Conservation (phyloP, 2,888 invertebrate species). For the Pristionchus entomophagus region DNA sequence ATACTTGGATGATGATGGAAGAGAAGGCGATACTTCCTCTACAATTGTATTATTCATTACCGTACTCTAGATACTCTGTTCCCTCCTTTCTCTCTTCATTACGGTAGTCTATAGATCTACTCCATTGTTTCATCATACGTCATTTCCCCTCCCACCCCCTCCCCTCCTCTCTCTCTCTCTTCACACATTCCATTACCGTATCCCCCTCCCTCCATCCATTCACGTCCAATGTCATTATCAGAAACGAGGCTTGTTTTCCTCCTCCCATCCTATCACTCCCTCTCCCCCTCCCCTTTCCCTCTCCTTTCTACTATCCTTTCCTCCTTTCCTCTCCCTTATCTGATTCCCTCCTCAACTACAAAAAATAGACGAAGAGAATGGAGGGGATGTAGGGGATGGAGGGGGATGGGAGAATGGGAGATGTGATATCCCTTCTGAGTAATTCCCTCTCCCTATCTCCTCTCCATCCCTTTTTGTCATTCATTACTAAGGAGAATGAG, state of each 20-base stretch:
- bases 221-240: conserved; percentile 15
- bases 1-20: conserved; percentile 68
- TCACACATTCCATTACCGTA: conserved; percentile 35
- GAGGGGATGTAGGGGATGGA: background rate
- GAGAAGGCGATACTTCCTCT: conserved; percentile 65
- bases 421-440: conserved; percentile 34
- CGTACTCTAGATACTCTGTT: background rate
- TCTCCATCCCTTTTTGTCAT: background rate
- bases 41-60: conserved; percentile 45
- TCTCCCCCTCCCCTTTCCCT: background rate
- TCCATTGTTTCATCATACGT: background rate
- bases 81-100: background rate
- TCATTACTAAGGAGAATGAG: conserved; percentile 4
- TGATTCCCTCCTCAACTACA: conserved; percentile 4
- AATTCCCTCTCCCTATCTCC: conserved; percentile 15
- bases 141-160: too few species aligned
- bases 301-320: background rate
- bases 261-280: conserved; percentile 9
- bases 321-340: background rate
- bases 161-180: too few species aligned
- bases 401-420: conserved; percentile 23
- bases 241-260: background rate
- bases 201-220: background rate
- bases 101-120: background rate
- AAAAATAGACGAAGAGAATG: background rate